Conservation (phyloP, 1,140 invertebrate genomes). For the Hylaeus volcanicus region DNA sequence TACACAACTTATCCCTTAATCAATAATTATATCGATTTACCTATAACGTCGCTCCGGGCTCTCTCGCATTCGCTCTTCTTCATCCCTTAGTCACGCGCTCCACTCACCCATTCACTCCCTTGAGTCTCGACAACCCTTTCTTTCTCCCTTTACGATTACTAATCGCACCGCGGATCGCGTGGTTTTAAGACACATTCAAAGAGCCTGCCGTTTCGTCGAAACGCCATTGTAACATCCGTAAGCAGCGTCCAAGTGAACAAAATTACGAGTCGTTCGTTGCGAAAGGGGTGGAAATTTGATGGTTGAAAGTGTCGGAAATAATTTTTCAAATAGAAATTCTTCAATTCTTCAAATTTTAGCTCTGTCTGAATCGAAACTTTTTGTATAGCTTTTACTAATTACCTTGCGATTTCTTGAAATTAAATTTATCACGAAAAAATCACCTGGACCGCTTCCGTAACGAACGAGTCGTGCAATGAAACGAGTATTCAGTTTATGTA, state of each 20-base stretch:
- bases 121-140: neutral
- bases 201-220: conserved; percentile 50
- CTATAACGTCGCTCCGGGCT: conserved; percentile 55
- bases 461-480: no score
- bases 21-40: conserved; percentile 73
- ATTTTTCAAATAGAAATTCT: no score
- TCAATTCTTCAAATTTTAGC: no score
- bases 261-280: no score
- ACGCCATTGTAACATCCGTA: conserved; percentile 31
- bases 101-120: conserved; percentile 5
- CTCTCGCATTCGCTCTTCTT: conserved; percentile 27
- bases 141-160: conserved; percentile 14
- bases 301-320: no score
- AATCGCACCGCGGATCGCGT: conserved; percentile 25
- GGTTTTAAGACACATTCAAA: conserved; percentile 59
- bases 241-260: neutral
- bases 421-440: no score
- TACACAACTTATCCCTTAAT: conserved; percentile 77
- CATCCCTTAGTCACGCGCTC: conserved; percentile 16
- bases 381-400: no score
- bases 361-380: no score
- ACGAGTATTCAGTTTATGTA: no score
- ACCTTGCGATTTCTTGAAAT: no score
- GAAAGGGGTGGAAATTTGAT: no score
- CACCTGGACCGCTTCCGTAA: neutral